Base-by-base conservation (phyloP, 2,888 invertebrate genomes). In the Camponotus fellah region DNA sequence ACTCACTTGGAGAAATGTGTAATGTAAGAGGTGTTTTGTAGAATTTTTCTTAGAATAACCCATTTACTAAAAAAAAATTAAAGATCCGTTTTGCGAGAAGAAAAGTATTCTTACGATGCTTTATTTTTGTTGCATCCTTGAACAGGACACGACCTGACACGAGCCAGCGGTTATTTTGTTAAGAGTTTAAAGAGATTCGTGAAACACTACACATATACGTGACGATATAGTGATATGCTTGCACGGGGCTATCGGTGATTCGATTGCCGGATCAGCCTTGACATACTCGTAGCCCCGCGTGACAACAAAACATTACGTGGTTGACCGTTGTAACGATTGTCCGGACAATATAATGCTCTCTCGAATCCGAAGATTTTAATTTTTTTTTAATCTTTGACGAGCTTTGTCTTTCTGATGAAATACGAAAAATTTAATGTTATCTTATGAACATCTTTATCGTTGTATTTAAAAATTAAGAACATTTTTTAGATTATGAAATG, bases 251-350 rank as follows among this genome's bases (percentile, higher is more conserved):
- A 81, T 83, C 62, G 56, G 66, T 14, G 66, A 84, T 84, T 84
- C 66, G 71, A 81, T 84, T 69, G 60, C 66, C 60, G 37, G 53
- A n/a, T 21, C 82, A 88, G 88, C 88, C 86, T 88, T 88, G 88
- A 88, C 88, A 88, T 84, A 86, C 86, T 88, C 86, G 72, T 64
- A 17, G 64, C 14, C 17, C 64, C 62, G 69, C 49, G 58, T 76
- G 43, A 79, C 68, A 60, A 65, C 43, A 62, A 49, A 86, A 82
- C 80, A 53, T 86, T 83, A 80, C 86, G 80, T 65, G 81, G 58
- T 69, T 79, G 58, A 64, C 21, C 58, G 58, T 43, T 43, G 32
- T 69, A 58, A 32, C 72, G 72, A 72, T 69, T 58, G 58, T 58
- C 40, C 32, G 66, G n/a, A 9, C 10, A 26, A 49, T 43, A 64